These are phyloP conservation scores for Corythucha ciliata DNA, from an alignment of 2,888 invertebrate species.

Conservation along the genomic window DNA sequence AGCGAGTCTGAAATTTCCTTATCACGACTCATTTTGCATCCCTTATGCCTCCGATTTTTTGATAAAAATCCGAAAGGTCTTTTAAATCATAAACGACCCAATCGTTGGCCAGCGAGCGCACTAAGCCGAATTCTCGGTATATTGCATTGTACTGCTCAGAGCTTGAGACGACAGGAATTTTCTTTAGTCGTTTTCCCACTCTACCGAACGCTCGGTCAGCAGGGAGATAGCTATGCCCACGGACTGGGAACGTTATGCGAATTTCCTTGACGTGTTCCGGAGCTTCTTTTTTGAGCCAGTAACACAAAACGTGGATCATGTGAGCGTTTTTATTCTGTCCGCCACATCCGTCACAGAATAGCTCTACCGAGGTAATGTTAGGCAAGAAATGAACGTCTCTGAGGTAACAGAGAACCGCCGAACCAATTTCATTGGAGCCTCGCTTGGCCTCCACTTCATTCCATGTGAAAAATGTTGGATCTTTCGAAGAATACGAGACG, in stretches of 20 bases:
- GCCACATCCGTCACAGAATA: slow-evolving; percentile 21
- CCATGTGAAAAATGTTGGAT: slow-evolving; percentile 19
- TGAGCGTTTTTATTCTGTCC: no score
- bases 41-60: not conserved
- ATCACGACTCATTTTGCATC: not conserved
- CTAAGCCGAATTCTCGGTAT: not conserved
- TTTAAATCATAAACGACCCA: slow-evolving; percentile 7
- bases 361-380: not conserved
- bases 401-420: not conserved
- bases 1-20: not conserved
- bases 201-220: slow-evolving; percentile 6
- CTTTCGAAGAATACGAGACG: slow-evolving; percentile 4
- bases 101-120: slow-evolving; percentile 3
- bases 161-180: not conserved
- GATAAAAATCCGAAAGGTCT: not conserved
- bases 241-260: slow-evolving; percentile 7
- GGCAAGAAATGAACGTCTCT: not conserved
- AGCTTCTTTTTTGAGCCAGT: slow-evolving; percentile 16
- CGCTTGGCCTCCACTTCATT: slow-evolving; percentile 2
- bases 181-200: slow-evolving; percentile 1
- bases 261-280: slow-evolving; percentile 1
- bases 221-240: slow-evolving; percentile 12
- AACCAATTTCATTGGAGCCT: slow-evolving; percentile 4
- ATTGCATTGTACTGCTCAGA: slow-evolving; percentile 1
- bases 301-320: slow-evolving; percentile 11